These are phyloP conservation scores for Ceratosolen solmsi DNA, from an alignment of 1,140 invertebrate genomes.

Conservation along the genomic window DNA sequence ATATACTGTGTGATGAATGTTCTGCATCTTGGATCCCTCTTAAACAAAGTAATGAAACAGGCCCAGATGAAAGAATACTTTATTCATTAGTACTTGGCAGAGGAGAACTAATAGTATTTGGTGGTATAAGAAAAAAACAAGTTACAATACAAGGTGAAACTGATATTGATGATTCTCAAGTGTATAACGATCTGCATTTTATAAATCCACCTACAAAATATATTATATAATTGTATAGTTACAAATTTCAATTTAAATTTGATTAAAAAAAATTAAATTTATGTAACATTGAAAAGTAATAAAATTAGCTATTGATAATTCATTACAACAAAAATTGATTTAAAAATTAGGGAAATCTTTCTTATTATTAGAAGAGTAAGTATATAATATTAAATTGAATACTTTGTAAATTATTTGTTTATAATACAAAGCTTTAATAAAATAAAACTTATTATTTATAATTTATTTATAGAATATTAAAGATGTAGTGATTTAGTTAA, in stretches of 20 bases:
- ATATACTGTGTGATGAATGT: slow-evolving; percentile 78
- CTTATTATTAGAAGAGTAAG: too few relatives aligned
- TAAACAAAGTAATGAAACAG: slow-evolving; percentile 77
- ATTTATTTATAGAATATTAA: slow-evolving; percentile 1
- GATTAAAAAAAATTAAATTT: background rate
- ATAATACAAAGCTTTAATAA: slow-evolving; percentile 18
- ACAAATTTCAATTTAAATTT: background rate
- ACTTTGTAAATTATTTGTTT: background rate
- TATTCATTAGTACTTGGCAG: slow-evolving; percentile 92
- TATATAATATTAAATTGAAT: too few relatives aligned
- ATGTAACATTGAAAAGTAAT: slow-evolving; percentile 2
- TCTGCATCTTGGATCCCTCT: slow-evolving; percentile 85
- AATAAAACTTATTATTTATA: slow-evolving; percentile 33
- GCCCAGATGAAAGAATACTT: slow-evolving; percentile 91
- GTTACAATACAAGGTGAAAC: slow-evolving; percentile 67
- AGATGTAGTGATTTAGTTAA: background rate
- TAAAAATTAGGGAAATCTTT: too few relatives aligned
- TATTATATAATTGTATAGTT: slow-evolving; percentile 76
- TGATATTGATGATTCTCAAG: slow-evolving; percentile 73
- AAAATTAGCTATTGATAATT: background rate
- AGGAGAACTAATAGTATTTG: slow-evolving; percentile 95
- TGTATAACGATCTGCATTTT: slow-evolving; percentile 87
- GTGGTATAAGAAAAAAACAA: slow-evolving; percentile 88
- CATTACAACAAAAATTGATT: too few relatives aligned
- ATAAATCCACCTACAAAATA: slow-evolving; percentile 81